Base-by-base conservation (phyloP, 2,888 invertebrate species). In the Trichacis sp. region DNA sequence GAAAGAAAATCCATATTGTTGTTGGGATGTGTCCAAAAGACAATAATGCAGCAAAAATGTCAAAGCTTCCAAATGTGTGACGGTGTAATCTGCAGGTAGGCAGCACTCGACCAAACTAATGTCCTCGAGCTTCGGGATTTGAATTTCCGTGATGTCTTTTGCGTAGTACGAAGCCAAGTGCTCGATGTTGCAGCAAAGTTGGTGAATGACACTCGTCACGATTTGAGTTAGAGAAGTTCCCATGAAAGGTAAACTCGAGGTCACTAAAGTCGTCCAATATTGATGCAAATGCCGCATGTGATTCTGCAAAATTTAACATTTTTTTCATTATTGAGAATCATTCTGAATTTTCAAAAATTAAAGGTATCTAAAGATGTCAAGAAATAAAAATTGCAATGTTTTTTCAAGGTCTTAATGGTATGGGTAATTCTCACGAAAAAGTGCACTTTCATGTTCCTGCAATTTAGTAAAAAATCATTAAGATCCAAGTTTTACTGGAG, bases 21-120 rank as follows among this genome's bases (percentile, higher is more conserved):
- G 88, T 73, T 88, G 88, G 0, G 90, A 88, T 17, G 87, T 87
- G 79, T 92, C 92, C 72, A 94, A 85, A 55, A 94, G 85, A 73
- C 93, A 94, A 79, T 92, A 94, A 82, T 94, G 94, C 72, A 92
- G 90, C 29, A 94, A 85, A 47, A 91, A 90, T 1, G 93, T 93
- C 68, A 94, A 84, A 2, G 92, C 91, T 84, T 94, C 93, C 72
- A 94, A 82, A 78, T 93, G 90, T 0, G 90, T 92, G 6, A 93
- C 88, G 2, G 92, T 89, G 78, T 94, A 93, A 85, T 94, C 94
- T 0, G 93, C 90, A 1, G 93, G 92, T 49, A 88, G 77, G 69
- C 88, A 87, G 40, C 87, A 87, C 14, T 85, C 85, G 24, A 84
- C 77, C n/a, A 76, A 68, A 51, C 77, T 81, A 45, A 79, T 74